Conservation (phyloP, 2,797 vertebrate genomes). For the Rhabdomys pumilio region DNA sequence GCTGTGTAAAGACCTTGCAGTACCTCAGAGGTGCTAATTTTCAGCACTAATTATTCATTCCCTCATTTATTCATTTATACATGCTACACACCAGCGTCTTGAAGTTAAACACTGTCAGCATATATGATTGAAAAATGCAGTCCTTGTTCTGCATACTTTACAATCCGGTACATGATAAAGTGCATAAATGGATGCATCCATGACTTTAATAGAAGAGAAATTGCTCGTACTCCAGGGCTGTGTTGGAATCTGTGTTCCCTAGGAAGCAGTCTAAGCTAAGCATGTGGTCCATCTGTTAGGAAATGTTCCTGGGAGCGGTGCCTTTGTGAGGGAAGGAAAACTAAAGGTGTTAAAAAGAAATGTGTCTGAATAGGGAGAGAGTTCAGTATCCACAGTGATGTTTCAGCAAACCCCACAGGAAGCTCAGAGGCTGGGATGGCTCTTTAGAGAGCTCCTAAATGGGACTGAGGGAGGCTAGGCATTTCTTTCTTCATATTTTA, state of each 20-base stretch:
- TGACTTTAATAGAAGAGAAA: neutral
- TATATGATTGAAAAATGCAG: conserved; percentile 21
- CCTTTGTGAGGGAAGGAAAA: neutral
- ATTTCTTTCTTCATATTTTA: conserved; percentile 30
- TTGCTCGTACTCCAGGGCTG: neutral
- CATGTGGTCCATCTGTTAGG: neutral
- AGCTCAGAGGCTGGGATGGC: neutral
- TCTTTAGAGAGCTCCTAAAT: neutral
- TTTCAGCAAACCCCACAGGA: neutral
- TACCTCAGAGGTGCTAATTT: conserved; percentile 72
- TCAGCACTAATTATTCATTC: conserved; percentile 75
- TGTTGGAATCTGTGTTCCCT: neutral
- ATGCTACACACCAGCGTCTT: conserved; percentile 16
- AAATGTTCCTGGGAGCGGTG: neutral
- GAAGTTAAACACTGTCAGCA: conserved; percentile 18
- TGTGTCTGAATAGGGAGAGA: neutral
- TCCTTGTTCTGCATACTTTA: conserved; percentile 24
- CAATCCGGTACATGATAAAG: neutral
- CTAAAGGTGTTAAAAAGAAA: neutral
- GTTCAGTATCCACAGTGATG: neutral
- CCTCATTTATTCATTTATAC: conserved; percentile 70
- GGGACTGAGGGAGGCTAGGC: neutral
- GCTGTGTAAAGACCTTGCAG: conserved; percentile 68
- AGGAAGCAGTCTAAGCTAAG: neutral
- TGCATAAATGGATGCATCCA: neutral